These are phyloP conservation scores for Edolisoma coerulescens DNA, from an alignment of 2,113 vertebrate species.

Conservation along the genomic window DNA sequence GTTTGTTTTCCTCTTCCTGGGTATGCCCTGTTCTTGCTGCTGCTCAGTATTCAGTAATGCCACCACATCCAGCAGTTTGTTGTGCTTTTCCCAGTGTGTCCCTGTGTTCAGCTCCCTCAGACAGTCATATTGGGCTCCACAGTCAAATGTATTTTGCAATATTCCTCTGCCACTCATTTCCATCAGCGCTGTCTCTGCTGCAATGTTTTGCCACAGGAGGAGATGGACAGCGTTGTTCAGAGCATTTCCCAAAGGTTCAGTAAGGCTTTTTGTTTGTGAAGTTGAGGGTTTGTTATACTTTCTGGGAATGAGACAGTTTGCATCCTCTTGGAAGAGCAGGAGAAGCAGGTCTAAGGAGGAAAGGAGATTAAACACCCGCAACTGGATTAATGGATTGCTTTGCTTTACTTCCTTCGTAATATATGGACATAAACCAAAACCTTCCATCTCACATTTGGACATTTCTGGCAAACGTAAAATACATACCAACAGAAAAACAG, in stretches of 20 bases:
- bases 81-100: not conserved
- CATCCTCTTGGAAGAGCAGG: not conserved
- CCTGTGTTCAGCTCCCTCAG: not conserved
- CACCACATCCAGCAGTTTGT: not conserved
- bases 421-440: not conserved
- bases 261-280: not conserved
- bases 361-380: not conserved
- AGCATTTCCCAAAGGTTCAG: conserved; percentile 32
- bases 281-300: not conserved
- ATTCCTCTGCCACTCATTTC: not conserved
- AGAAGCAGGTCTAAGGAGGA: not conserved
- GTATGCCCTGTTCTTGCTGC: not conserved
- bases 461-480: not conserved
- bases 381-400: not conserved
- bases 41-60: not conserved
- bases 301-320: not conserved
- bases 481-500: not conserved
- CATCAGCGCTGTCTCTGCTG: not conserved
- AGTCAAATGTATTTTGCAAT: not conserved
- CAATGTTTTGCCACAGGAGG: not conserved
- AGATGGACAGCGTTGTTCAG: not conserved
- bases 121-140: not conserved
- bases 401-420: not conserved
- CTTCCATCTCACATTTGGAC: not conserved
- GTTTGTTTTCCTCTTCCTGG: not conserved